Percentiles rank a stretch among this genome's conserved stretches.
These are phyloP conservation scores for Drosophila pseudoobscura DNA, from an alignment of 1,140 invertebrate genomes.

Conservation along the genomic window DNA sequence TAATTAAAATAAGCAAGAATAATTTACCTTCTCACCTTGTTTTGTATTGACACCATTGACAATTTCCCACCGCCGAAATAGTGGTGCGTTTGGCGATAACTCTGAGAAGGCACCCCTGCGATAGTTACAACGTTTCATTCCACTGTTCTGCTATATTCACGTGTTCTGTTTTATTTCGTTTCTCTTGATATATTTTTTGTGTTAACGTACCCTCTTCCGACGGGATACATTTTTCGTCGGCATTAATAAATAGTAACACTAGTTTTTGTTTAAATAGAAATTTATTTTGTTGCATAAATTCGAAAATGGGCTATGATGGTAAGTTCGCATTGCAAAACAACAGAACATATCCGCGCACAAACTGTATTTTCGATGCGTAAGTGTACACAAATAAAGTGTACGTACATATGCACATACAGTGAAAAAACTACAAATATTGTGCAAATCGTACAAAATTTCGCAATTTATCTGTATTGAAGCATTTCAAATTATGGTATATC, in stretches of 20 bases:
- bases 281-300: constrained; percentile 27
- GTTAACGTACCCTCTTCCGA: constrained; percentile 63
- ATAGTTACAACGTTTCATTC: constrained; percentile 39
- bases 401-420: constrained; percentile 23
- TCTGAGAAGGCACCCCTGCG: constrained; percentile 16
- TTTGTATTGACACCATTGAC: background rate
- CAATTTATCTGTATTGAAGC: background rate
- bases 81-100: background rate
- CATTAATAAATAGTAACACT: constrained; percentile 56
- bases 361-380: constrained; percentile 7
- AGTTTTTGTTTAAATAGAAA: constrained; percentile 41
- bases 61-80: no score
- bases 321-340: constrained; percentile 15
- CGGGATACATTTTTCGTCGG: constrained; percentile 70
- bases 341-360: background rate
- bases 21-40: no score
- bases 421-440: constrained; percentile 14
- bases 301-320: constrained; percentile 70
- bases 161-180: constrained; percentile 74
- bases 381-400: constrained; percentile 18
- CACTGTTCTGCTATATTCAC: constrained; percentile 49
- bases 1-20: no score
- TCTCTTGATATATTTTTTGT: constrained; percentile 53
- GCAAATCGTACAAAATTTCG: background rate
- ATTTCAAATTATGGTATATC: background rate